These are phyloP conservation scores for Vesta saturnalis DNA, from an alignment of 2,888 invertebrate genomes.

Conservation along the genomic window DNA sequence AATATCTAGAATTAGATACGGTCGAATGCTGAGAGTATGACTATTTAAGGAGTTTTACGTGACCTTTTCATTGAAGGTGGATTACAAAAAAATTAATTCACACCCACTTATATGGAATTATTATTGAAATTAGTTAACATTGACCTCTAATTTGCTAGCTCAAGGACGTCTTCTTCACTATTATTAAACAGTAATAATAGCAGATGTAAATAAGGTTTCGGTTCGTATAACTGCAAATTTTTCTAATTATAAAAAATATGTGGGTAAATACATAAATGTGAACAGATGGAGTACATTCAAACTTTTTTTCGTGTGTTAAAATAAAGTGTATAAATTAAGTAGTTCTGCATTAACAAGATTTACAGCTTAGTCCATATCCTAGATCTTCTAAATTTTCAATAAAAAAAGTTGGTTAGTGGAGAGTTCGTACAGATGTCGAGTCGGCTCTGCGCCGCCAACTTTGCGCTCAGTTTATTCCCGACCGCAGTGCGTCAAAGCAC, in stretches of 20 bases:
- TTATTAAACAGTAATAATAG: no score
- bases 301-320: background rate
- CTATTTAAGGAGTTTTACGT: background rate
- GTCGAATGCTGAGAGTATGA: background rate
- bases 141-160: background rate
- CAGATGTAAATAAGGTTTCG: no score
- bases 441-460: background rate
- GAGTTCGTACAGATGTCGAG: no score
- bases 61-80: background rate
- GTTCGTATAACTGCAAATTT: no score
- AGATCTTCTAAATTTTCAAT: no score
- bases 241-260: background rate
- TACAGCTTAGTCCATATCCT: no score
- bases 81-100: background rate
- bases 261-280: background rate
- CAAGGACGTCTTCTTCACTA: background rate
- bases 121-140: background rate
- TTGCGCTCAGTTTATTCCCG: constrained; percentile 4
- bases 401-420: no score
- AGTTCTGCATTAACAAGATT: no score
- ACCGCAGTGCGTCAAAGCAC: constrained; percentile 7
- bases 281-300: background rate
- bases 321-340: no score
- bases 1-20: no score
- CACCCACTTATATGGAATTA: no score